Percentiles rank a stretch among this genome's conserved stretches.
Evolutionary conservation across 2,888 invertebrate species (phyloP).

Genomic region (Pandemis cinnamomeana): DNA sequence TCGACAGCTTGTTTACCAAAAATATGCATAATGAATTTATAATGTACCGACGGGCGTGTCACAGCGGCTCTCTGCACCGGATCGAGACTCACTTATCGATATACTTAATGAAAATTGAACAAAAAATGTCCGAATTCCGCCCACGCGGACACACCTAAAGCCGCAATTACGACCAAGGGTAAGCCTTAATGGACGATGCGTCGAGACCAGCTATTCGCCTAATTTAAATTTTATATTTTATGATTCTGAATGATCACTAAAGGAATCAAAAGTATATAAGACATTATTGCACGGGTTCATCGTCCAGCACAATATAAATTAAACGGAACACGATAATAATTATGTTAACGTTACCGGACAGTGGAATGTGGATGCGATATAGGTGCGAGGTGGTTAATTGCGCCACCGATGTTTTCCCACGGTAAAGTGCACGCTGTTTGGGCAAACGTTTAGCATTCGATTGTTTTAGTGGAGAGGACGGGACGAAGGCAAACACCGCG

Average conservation of each 20-base stretch:
- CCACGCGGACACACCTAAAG: conserved; percentile 35
- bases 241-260: conserved; percentile 16
- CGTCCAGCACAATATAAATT: conserved; percentile 6
- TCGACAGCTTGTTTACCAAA: conserved; percentile 85
- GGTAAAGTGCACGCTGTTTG: conserved; percentile 82
- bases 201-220: conserved; percentile 12
- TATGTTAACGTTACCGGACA: conserved; percentile 31
- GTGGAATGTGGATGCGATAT: conserved; percentile 50
- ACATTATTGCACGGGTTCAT: conserved; percentile 9
- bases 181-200: conserved; percentile 12
- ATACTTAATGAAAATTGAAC: conserved; percentile 46
- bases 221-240: conserved; percentile 12
- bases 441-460: conserved; percentile 81
- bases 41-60: conserved; percentile 72
- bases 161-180: conserved; percentile 30
- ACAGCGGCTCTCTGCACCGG: conserved; percentile 58
- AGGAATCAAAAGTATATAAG: neutral
- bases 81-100: conserved; percentile 51
- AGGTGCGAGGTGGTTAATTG: conserved; percentile 74
- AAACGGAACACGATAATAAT: conserved; percentile 34
- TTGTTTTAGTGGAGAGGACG: conserved; percentile 83
- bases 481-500: conserved; percentile 75
- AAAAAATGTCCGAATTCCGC: conserved; percentile 42
- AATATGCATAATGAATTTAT: conserved; percentile 85
- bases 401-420: conserved; percentile 80